A percentile compares a stretch with the other conserved stretches of the same genome.
Evolutionary conservation across 30 jellyfish, hydroid and myxozoan genomes (phyloP).

Genomic region (Aurelia sp.): DNA sequence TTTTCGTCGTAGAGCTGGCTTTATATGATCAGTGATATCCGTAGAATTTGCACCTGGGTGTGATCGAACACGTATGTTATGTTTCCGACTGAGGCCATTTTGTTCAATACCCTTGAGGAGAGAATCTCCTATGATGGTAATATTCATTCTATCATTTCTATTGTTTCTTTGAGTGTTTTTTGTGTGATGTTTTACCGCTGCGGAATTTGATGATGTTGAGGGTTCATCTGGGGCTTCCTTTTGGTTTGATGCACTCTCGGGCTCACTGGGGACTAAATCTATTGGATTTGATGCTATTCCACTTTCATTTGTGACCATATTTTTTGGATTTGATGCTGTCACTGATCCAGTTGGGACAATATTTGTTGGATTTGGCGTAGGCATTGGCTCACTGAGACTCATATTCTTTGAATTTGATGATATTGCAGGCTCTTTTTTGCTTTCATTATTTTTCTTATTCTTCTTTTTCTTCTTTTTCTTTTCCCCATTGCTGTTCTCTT

Average conservation of each 20-base stretch:
- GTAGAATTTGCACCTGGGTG: slow-evolving; percentile 23
- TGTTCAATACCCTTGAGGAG: slow-evolving; percentile 31
- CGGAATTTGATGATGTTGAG: slow-evolving; percentile 10
- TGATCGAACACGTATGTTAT: slow-evolving; percentile 34
- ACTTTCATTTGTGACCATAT: too few relatives aligned
- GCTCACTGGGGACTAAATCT: too few relatives aligned
- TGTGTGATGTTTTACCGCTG: neutral
- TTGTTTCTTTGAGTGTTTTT: neutral
- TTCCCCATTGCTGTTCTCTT: too few relatives aligned
- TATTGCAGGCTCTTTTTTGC: too few relatives aligned
- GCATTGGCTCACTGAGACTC: too few relatives aligned
- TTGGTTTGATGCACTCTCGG: neutral
- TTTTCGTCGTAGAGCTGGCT: slow-evolving; percentile 31
- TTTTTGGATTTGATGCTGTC: too few relatives aligned
- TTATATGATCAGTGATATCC: slow-evolving; percentile 11
- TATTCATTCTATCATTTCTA: slow-evolving; percentile 20
- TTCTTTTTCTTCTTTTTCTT: too few relatives aligned
- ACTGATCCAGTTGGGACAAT: too few relatives aligned
- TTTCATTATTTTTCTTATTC: too few relatives aligned
- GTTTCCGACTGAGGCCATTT: slow-evolving; percentile 30
- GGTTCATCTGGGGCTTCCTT: neutral
- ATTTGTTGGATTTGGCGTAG: too few relatives aligned
- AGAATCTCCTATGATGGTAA: slow-evolving; percentile 37
- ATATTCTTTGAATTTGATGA: too few relatives aligned
- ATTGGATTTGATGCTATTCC: too few relatives aligned